Evolutionary conservation across 2,888 invertebrate species (phyloP), one percentile per base, ranked within the genome.

Genomic region (Amphipoea oculea): DNA sequence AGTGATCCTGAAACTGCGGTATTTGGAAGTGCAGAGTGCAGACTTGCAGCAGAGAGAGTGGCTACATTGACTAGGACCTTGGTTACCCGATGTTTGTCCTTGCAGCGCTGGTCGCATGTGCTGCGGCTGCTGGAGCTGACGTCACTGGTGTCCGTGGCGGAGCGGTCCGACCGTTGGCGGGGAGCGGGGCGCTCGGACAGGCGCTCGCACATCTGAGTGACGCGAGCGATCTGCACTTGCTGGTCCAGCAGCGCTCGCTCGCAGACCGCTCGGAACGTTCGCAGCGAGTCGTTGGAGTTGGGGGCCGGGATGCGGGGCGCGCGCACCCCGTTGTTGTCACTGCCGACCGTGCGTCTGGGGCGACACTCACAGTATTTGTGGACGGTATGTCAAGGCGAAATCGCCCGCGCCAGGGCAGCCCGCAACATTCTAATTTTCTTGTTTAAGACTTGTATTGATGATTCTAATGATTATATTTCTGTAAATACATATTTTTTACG

Each of bases 121-220:
- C 91, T 90, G 48, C 89, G 89, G 69, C 92, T 94, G 83, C 91
- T 93, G 57, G 94, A 94, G 6, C 94, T 91, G 2, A 92, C 80
- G 29, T 94, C 94, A 77, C 92, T 93, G 73, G 90, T 87, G 73
- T 91, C 91, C 1, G 87, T 66, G 74, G 29, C 66, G 69, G 85
- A 74, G 85, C 66, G 76, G 5, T 81, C 85, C 14, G 82, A 70
- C 54, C 71, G 71, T 23, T 40, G 70, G 60, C 29, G 71, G 29
- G 42, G 14, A 9, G 40, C 51, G 12, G 3, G 72, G 42, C 86
- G 90, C 85, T 92, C 92, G 1, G 92, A 91, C 42, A 96, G 91
- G 11, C 91, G 91, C 90, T 95, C 94, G 90, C 96, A 96, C 51
- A 96, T 90, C 84, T 92, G 91, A 2, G 95, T 92, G 7, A 96